Evolutionary conservation across 2,888 invertebrate genomes (phyloP), one percentile per base, ranked within the genome.

Genomic region (Ecliptopera silaceata): DNA sequence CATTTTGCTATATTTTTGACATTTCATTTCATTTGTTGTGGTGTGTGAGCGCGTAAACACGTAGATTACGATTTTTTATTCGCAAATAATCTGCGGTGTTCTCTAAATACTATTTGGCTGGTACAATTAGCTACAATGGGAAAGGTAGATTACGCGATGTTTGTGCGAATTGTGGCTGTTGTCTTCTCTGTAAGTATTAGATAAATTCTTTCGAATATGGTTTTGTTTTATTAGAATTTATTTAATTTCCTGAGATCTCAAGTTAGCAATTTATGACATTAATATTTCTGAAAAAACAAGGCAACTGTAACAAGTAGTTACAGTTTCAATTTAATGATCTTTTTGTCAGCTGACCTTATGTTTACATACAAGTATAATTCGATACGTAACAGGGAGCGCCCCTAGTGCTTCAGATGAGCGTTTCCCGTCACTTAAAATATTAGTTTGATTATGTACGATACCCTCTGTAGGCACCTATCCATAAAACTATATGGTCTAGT

Each of bases 101-200:
- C 15, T 34, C 15, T 3, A 36, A 15, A 36, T 36, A 15, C 10
- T 36, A 36, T 13, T 15, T 15, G 6, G 15, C 36, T 36, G 8
- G 10, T 36, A 15, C 15, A 39, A 18, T 77, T 77, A 75, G 8
- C 26, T 48, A 82, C 75, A 65, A 88, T 88, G 86, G 86, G 88
- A 43, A 63, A 72, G 69, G 69, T 89, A 58, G 88, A 91, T 59
- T 71, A 88, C 57, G 87, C 84, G 74, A 79, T 85, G 69, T 91
- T 83, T 65, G 80, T 89, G 48, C 76, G 84, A 65, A 79, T 88
- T 49, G 86, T 88, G 5, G 89, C 88, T 15, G 84, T 81, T 34
- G 86, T 88, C 38, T 91, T 91, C 77, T 83, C 84, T 59, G 90
- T 91, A 76, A 84, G 86, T 83, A 22, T 5, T 6, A 26, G 6